phyloP scores from a whole-genome alignment of 2,113 vertebrate species.

The Tor tambroides region DNA sequence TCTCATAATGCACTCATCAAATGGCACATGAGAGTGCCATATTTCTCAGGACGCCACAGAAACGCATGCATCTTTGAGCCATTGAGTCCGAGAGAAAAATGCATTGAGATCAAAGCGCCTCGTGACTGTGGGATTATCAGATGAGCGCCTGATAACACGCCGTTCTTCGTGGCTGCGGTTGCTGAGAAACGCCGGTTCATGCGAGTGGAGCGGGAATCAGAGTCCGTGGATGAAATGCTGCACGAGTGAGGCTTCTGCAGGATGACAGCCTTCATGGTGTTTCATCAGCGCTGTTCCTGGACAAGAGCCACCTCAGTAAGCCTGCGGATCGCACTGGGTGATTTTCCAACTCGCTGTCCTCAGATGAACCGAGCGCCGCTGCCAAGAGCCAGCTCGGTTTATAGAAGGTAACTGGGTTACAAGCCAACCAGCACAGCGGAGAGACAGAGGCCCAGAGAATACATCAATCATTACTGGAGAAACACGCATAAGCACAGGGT shows the following conservation, averaged over 20 bases:
- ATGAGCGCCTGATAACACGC: too few species aligned
- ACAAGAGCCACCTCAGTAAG: neutral
- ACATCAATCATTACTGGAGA: neutral
- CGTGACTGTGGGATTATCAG: slow-evolving; percentile 14
- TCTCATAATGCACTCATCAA: neutral
- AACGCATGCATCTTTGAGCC: too few species aligned
- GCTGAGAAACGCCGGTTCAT: neutral
- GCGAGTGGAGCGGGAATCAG: neutral
- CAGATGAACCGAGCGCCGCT: neutral
- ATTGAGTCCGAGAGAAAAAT: neutral
- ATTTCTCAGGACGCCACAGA: neutral
- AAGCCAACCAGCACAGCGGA: neutral
- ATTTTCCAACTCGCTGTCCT: neutral
- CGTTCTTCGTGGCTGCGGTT: neutral
- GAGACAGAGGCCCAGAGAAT: neutral
- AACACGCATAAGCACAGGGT: neutral
- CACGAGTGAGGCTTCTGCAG: too few species aligned
- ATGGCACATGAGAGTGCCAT: neutral
- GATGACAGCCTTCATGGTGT: neutral
- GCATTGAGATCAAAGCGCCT: neutral
- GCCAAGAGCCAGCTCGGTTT: neutral
- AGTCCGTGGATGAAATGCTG: neutral
- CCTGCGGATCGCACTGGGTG: neutral
- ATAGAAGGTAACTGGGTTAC: neutral
- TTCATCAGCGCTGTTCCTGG: neutral